A percentile compares a stretch with the other conserved stretches of the same genome.
Conservation (phyloP, 2,888 invertebrate species). For the Clitarchus hookeri region DNA sequence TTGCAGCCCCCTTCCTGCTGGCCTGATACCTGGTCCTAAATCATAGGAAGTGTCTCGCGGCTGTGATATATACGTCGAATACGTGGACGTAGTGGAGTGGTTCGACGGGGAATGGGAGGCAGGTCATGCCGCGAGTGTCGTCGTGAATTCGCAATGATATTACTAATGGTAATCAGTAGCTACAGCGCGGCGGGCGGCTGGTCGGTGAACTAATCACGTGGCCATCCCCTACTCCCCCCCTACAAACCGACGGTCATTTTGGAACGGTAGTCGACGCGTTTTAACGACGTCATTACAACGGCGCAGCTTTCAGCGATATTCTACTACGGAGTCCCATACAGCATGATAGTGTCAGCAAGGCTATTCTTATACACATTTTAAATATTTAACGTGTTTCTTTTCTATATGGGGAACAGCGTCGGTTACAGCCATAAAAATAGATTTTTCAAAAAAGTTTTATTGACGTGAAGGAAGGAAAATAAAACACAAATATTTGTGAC, state of each 20-base stretch:
- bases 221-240: not conserved
- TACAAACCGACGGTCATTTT: not conserved
- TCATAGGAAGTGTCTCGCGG: not conserved
- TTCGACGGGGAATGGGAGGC: not conserved
- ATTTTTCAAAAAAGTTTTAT: too few relatives aligned
- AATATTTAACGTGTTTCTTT: not conserved
- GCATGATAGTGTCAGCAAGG: not conserved
- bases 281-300: conserved; percentile 12
- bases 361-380: not conserved
- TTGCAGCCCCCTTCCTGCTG: not conserved
- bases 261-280: not conserved
- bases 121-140: not conserved
- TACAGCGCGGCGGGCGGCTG: not conserved
- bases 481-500: too few relatives aligned
- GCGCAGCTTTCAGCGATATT: not conserved
- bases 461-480: too few relatives aligned
- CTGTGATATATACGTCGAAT: not conserved
- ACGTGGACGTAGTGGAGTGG: not conserved
- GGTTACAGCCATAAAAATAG: too few relatives aligned
- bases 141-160: conserved; percentile 29
- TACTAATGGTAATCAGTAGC: conserved; percentile 27
- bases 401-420: too few relatives aligned
- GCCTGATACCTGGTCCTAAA: not conserved
- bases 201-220: conserved; percentile 11
- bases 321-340: not conserved